Evolutionary conservation across 2,888 invertebrate genomes (phyloP).

Genomic region (Microdon myrmicae): DNA sequence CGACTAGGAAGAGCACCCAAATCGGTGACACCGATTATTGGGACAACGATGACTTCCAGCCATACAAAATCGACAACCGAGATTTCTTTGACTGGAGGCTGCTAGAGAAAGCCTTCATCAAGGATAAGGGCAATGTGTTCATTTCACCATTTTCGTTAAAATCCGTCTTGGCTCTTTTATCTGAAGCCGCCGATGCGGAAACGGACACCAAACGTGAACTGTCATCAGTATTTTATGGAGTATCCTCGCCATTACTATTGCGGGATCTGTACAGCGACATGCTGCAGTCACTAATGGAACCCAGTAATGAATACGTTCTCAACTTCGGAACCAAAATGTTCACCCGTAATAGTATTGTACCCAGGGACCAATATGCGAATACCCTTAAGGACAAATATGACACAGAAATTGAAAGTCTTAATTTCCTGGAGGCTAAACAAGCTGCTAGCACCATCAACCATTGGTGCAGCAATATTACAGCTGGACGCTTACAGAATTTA

Average conservation of each 20-base stretch:
- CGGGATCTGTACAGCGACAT: slow-evolving; percentile 63
- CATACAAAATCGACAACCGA: slow-evolving; percentile 63
- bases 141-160: slow-evolving; percentile 83
- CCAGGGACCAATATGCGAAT: slow-evolving; percentile 73
- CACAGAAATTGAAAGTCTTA: slow-evolving; percentile 72
- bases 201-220: slow-evolving; percentile 57
- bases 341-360: slow-evolving; percentile 69
- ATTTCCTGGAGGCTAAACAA: slow-evolving; percentile 71
- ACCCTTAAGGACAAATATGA: slow-evolving; percentile 74
- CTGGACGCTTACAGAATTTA: slow-evolving; percentile 76
- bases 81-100: slow-evolving; percentile 77
- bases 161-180: slow-evolving; percentile 76
- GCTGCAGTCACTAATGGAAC: slow-evolving; percentile 58
- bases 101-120: slow-evolving; percentile 65
- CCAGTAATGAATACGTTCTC: slow-evolving; percentile 68
- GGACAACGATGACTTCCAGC: slow-evolving; percentile 61
- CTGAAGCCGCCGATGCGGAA: slow-evolving; percentile 73
- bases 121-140: slow-evolving; percentile 71
- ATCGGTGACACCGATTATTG: slow-evolving; percentile 55
- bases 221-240: slow-evolving; percentile 23
- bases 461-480: slow-evolving; percentile 83
- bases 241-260: slow-evolving; percentile 26
- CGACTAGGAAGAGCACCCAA: slow-evolving; percentile 7
- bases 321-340: slow-evolving; percentile 76
- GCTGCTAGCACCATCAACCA: slow-evolving; percentile 76